Conservation (phyloP, 2,888 invertebrate species). For the Cheilosia scutellata region DNA sequence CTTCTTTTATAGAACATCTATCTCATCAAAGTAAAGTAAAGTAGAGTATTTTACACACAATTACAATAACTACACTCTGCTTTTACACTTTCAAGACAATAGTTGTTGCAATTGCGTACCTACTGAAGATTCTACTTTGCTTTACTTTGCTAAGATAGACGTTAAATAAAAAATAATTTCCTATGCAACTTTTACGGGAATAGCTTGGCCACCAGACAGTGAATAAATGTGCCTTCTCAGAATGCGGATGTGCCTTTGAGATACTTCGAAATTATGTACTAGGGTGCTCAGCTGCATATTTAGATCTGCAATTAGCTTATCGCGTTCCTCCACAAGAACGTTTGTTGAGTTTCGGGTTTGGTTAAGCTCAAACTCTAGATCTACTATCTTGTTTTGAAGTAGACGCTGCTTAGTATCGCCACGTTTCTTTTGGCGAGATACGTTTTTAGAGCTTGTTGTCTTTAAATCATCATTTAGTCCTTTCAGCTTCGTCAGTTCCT, state of each 20-base stretch:
- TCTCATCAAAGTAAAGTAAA: background rate
- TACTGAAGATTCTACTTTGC: too few species aligned
- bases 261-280: slow-evolving; percentile 83
- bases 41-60: too few species aligned
- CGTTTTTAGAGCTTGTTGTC: slow-evolving; percentile 79
- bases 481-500: slow-evolving; percentile 79
- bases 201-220: slow-evolving; percentile 62
- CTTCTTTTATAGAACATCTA: background rate
- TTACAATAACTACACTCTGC: too few species aligned
- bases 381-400: slow-evolving; percentile 81
- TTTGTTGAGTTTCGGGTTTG: slow-evolving; percentile 82
- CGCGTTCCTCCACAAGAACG: slow-evolving; percentile 81
- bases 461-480: slow-evolving; percentile 80
- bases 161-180: background rate
- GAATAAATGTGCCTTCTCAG: slow-evolving; percentile 82
- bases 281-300: slow-evolving; percentile 82
- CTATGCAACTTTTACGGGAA: slow-evolving; percentile 7
- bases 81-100: too few species aligned
- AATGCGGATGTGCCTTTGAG: slow-evolving; percentile 83
- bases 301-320: slow-evolving; percentile 82
- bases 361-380: slow-evolving; percentile 82
- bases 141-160: too few species aligned
- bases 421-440: slow-evolving; percentile 82
- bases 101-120: too few species aligned
- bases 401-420: slow-evolving; percentile 81